phyloP scores from a whole-genome alignment of 2,113 vertebrate genomes.

The Motacilla tschutschensis region DNA sequence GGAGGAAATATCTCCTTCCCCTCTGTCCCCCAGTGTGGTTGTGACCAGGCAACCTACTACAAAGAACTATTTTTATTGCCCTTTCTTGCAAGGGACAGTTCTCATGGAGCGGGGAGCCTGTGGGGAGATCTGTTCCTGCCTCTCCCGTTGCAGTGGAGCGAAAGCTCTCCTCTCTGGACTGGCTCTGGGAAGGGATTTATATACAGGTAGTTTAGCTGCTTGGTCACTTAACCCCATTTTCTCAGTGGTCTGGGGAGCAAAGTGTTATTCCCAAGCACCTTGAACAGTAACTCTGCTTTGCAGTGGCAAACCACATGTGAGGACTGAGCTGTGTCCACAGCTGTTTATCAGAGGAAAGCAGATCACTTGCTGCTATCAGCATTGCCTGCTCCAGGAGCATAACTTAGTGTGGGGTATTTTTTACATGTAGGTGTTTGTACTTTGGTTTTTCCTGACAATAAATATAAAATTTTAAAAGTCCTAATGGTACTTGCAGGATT shows the following conservation, averaged over 20 bases:
- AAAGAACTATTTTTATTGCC: background rate
- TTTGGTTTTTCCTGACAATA: background rate
- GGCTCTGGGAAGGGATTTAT: background rate
- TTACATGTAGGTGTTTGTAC: background rate
- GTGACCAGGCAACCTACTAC: background rate
- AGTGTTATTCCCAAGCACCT: background rate
- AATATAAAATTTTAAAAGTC: background rate
- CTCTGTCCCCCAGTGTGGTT: background rate
- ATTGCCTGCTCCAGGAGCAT: background rate
- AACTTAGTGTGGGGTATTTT: background rate
- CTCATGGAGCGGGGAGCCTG: background rate
- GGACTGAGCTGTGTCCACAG: background rate
- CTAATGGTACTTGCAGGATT: background rate
- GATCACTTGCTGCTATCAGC: constrained; percentile 14
- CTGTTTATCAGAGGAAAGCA: constrained; percentile 29
- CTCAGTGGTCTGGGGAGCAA: background rate
- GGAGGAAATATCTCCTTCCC: background rate
- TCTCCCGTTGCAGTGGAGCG: background rate
- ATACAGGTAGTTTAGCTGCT: background rate
- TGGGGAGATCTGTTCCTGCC: background rate
- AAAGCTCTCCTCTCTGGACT: background rate
- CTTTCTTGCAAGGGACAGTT: background rate
- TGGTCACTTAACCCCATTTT: background rate
- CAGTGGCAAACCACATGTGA: background rate
- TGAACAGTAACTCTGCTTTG: background rate